phyloP scores from a whole-genome alignment of 2,797 vertebrate species.

The Enteromius viviparus region DNA sequence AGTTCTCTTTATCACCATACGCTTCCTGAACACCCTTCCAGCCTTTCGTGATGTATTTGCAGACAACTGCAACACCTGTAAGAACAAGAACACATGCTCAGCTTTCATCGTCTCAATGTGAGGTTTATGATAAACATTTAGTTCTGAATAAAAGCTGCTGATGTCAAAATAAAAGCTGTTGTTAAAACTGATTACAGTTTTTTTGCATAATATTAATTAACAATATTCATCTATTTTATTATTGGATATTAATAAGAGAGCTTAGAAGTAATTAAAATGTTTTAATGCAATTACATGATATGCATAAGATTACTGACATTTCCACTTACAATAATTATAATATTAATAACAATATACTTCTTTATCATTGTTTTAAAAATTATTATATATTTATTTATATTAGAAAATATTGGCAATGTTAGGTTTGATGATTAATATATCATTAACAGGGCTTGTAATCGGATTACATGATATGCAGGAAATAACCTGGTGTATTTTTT shows the following conservation, averaged over 20 bases:
- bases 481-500: neutral
- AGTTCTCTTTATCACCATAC: slow-evolving; percentile 85
- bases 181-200: neutral
- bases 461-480: neutral
- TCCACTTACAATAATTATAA: neutral
- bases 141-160: neutral
- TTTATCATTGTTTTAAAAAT: neutral
- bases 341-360: no score
- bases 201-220: neutral
- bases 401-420: neutral
- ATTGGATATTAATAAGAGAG: neutral
- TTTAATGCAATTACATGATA: neutral
- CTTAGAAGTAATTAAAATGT: neutral
- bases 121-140: neutral
- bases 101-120: neutral
- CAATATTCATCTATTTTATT: neutral
- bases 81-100: slow-evolving; percentile 25
- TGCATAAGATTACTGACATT: neutral
- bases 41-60: slow-evolving; percentile 93
- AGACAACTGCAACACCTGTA: slow-evolving; percentile 85
- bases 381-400: neutral
- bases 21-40: slow-evolving; percentile 89
- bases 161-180: neutral
- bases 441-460: neutral
- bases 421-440: neutral